These are phyloP conservation scores for Semnornis frantzii DNA, from an alignment of 2,113 vertebrate genomes.

Conservation along the genomic window DNA sequence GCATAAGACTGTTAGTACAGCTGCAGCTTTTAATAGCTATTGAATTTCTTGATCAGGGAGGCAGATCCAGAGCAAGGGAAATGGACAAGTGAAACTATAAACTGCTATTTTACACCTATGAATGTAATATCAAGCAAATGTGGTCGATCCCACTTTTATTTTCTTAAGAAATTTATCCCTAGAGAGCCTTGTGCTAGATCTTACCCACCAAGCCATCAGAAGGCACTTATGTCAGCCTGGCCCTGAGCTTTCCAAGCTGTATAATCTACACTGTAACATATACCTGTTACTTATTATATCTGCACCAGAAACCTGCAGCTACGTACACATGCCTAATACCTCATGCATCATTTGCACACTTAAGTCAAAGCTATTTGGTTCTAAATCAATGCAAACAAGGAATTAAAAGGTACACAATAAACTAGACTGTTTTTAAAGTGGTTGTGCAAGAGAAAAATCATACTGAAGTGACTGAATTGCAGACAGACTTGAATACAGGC, in stretches of 20 bases:
- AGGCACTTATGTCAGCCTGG: conserved; percentile 57
- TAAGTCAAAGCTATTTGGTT: neutral
- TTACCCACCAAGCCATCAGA: conserved; percentile 50
- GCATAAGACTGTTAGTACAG: conserved; percentile 60
- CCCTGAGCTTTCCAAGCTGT: neutral
- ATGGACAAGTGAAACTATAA: conserved; percentile 66
- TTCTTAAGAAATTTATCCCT: conserved; percentile 47
- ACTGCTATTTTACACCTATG: conserved; percentile 68
- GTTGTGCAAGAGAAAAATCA: neutral
- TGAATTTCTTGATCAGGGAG: conserved; percentile 59
- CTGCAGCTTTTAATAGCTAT: conserved; percentile 69
- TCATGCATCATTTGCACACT: neutral
- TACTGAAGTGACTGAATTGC: neutral
- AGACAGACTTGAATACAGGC: neutral
- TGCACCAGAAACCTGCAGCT: conserved; percentile 11
- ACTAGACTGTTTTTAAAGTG: neutral
- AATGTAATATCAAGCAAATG: conserved; percentile 65
- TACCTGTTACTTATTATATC: neutral
- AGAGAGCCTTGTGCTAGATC: neutral
- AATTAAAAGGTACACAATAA: neutral
- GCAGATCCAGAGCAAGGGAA: conserved; percentile 58
- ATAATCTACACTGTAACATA: neutral
- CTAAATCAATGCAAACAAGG: neutral
- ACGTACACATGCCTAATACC: neutral
- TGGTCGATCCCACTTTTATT: conserved; percentile 11